Evolutionary conservation across 2,113 vertebrate species (phyloP), one percentile per base, ranked within the genome.

Genomic region (Sialia sialis): DNA sequence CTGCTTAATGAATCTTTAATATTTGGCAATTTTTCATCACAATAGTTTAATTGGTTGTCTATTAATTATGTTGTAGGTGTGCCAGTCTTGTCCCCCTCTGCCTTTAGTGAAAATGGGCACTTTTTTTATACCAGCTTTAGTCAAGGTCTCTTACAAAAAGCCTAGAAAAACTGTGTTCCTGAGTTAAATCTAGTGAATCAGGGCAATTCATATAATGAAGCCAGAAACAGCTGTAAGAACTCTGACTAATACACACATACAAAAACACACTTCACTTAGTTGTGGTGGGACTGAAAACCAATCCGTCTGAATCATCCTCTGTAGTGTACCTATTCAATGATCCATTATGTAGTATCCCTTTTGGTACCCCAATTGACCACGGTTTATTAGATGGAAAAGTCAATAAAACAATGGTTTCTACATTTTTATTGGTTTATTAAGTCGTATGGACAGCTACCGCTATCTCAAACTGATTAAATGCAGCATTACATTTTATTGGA

Each of bases 341-440:
- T 87, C 87, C 92, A 77, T 94, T 84, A 93, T 97, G 81, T 97
- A 97, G 87, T 96, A 97, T 97, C 95, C 96, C 89, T 97, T 97
- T 96, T 96, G 95, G 90, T 90, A 84, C 74, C 69, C 72, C 90
- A 92, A 77, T 90, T 95, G 89, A 90, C 86, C 62, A 21, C 63
- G 74, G 77, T 27, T 70, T 55, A 56, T 75, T 87, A 84, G 77
- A 81, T 4, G 16, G 78, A 89, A 96, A 94, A 95, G 76, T 89
- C 81, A 62, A 63, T 85, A 16, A 85, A 95, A 95, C 86, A 80
- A 32, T 52, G 78, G 52, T 84, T 83, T 94, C 85, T 87, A 85
- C 86, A 93, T 92, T 80, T 67, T 80, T 84, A 88, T 74, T 86
- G 63, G 55, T 94, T 92, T 90, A 39, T 54, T 74, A 87, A 92